Base-by-base conservation (phyloP, 2,797 vertebrate genomes). In the Diglossa cyanea region DNA sequence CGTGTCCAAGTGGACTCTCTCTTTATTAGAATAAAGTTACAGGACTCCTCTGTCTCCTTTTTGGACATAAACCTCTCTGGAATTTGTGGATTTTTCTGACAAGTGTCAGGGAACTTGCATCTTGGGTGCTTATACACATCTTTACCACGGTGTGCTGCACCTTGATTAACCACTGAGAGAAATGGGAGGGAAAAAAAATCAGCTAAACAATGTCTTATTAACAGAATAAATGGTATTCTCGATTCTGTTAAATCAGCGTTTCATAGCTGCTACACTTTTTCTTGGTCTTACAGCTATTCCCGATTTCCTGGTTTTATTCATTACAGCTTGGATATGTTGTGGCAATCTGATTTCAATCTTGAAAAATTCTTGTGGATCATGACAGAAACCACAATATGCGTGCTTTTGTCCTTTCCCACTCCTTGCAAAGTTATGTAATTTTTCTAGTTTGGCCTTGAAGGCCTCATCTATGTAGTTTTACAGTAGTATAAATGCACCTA, bases 131-230 rank as follows among this genome's bases (percentile, higher is more conserved):
- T 10, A 1, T 33, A 17, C 17, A 8, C 13, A 7, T 57, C 11
- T 15, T 39, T 18, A 24, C 13, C 7, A 1, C 0, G 4, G 68
- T 2, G 0, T 47, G 30, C 39, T 57, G 21, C 47, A 11, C 40
- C 51, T 44, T 21, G 23, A 23, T 76, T 54, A 51, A 91, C 13
- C 9, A 7, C 13, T 20, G 16, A 58, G 21, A 70, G 11, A 26
- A 78, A 51, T 2, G 1, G 8, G 10, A 57, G 23, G 1, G 3
- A 17, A 51, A 71, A 53, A 55, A 24, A 15, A 33, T 0, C 7
- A 26, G 9, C 33, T 18, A n/a, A 81, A 33, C 0, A 0, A 3
- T 44, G 31, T 15, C 31, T 77, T 51, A 12, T 4, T 68, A 67
- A 31, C 10, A 18, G 39, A 42, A 47, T 47, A 67, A 86, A n/a